phyloP scores from a whole-genome alignment of 64 coral and sea anemone genomes.

The Pocillopora damicornis region DNA sequence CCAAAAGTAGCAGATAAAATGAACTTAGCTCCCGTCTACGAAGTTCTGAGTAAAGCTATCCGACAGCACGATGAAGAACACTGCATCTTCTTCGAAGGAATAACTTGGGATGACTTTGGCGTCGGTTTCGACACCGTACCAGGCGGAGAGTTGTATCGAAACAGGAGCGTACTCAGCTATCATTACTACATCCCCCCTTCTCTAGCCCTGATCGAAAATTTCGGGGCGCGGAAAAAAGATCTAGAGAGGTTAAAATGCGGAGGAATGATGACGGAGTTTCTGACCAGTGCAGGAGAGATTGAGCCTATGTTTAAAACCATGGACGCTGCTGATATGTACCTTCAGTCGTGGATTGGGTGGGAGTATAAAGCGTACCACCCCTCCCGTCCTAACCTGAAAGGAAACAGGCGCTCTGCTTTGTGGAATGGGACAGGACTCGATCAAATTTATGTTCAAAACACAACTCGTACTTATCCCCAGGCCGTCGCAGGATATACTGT shows the following conservation, averaged over 20 bases:
- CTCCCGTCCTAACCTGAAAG: background rate
- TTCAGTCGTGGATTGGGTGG: conserved; percentile 95
- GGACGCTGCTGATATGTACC: conserved; percentile 62
- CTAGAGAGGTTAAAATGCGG: conserved; percentile 73
- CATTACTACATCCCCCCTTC: conserved; percentile 82
- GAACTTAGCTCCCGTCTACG: conserved; percentile 83
- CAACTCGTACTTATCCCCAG: conserved; percentile 53
- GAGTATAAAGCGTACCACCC: conserved; percentile 65
- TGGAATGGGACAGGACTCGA: conserved; percentile 66
- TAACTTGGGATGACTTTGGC: conserved; percentile 96
- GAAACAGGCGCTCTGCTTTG: conserved; percentile 36
- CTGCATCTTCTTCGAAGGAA: conserved; percentile 92
- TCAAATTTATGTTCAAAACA: conserved; percentile 56
- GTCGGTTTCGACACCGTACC: conserved; percentile 90
- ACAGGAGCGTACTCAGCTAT: conserved; percentile 89
- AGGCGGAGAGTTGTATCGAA: conserved; percentile 73
- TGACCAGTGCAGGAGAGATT: conserved; percentile 17
- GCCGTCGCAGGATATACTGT: conserved; percentile 78
- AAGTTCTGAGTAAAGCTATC: conserved; percentile 78
- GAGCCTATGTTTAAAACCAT: conserved; percentile 62
- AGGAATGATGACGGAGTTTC: conserved; percentile 92
- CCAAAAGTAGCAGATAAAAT: conserved; percentile 69
- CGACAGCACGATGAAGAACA: conserved; percentile 66
- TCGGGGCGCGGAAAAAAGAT: conserved; percentile 57
- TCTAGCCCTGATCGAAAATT: conserved; percentile 27